Evolutionary conservation across 2,797 vertebrate species (phyloP), one percentile per base, ranked within the genome.

Genomic region (Tinamus major): DNA sequence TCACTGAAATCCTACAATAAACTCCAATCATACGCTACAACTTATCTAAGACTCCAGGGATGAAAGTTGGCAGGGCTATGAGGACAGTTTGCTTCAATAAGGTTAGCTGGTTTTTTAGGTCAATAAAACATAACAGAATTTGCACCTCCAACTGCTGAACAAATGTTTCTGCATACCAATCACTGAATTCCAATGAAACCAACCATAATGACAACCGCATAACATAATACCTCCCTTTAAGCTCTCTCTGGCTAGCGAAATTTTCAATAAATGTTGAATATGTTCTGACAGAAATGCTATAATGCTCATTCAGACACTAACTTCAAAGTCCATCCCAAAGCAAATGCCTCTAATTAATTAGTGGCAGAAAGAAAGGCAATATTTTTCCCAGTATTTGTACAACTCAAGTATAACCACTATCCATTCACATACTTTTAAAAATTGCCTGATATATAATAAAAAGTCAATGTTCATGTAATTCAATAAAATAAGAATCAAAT

Each of bases 341-440:
- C 41, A 98, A 98, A 96, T 96, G 95, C 87, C 94, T 97, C 92
- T 49, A 64, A 92, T 96, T 97, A 89, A 92, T 95, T 95, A 89
- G 92, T 96, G 82, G 92, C 95, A 91, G 83, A 87, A 84, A 87
- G 48, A 86, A 56, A 63, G 6, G 86, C 79, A 26, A 49, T 49
- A 13, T 49, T 24, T 49, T 49, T 49, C 19, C 48, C 48, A 70
- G 11, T 63, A 71, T 68, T 82, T 94, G 74, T 46, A 58, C 46
- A 51, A 48, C 16, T 55, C 24, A 33, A 4, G 4, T 64, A 17
- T 41, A 67, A 21, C 31, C 78, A 37, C 8, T 48, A 49, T 18
- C 15, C 35, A 71, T 33, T 65, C 13, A 69, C 81, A 29, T 13
- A 49, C 33, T 49, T 41, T 41, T 27, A 78, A 64, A 83, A 62